phyloP scores from a whole-genome alignment of 2,888 invertebrate genomes.

The Pasiphila rectangulata region DNA sequence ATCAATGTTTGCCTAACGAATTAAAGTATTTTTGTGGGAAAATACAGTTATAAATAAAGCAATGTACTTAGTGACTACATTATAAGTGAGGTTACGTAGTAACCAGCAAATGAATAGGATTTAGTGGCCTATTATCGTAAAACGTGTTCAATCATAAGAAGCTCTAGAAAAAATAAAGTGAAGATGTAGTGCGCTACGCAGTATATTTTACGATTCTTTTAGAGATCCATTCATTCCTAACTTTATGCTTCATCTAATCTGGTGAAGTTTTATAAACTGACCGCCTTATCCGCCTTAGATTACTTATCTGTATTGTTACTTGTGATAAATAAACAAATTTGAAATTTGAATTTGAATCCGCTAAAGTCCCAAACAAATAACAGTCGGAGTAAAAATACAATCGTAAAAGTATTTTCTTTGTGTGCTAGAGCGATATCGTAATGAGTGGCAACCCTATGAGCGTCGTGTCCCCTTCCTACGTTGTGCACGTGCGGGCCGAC shows the following conservation, averaged over 20 bases:
- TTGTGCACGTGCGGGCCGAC: constrained; percentile 70
- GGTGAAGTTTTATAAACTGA: constrained; percentile 24
- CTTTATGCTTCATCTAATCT: constrained; percentile 22
- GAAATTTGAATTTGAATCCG: too few relatives aligned
- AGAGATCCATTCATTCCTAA: constrained; percentile 14
- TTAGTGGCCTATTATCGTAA: too few relatives aligned
- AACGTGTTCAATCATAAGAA: neutral
- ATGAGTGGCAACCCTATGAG: constrained; percentile 40
- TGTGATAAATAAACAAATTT: too few relatives aligned
- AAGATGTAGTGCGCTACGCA: neutral
- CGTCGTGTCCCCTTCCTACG: constrained; percentile 53
- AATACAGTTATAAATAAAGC: too few relatives aligned
- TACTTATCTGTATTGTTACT: too few relatives aligned
- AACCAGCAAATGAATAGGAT: too few relatives aligned
- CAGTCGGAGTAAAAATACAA: constrained; percentile 35
- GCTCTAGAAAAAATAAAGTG: neutral
- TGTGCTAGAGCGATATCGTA: constrained; percentile 38
- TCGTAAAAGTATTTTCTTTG: constrained; percentile 40
- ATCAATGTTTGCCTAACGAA: too few relatives aligned
- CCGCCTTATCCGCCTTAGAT: constrained; percentile 28
- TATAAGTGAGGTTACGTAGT: neutral
- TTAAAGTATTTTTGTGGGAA: too few relatives aligned
- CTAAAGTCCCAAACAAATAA: too few relatives aligned
- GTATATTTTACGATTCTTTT: constrained; percentile 21
- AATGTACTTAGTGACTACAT: too few relatives aligned